Conservation (phyloP, 2,797 vertebrate species). For the Gymnothorax reevesii region DNA sequence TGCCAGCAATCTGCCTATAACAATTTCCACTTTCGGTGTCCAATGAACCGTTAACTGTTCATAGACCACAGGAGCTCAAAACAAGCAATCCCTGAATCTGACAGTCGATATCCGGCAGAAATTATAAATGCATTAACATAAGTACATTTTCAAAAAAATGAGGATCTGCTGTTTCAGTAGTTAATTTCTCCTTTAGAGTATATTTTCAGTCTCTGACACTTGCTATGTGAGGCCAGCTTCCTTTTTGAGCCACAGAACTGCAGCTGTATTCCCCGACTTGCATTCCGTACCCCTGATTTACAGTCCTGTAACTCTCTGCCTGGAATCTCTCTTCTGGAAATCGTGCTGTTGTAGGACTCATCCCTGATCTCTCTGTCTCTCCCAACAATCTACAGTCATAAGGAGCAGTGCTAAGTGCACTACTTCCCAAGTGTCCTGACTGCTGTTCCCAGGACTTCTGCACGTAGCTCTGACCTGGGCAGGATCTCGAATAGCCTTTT, state of each 20-base stretch:
- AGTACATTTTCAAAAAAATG: background rate
- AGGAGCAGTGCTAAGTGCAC: background rate
- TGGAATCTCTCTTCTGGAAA: background rate
- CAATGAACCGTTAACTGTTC: background rate
- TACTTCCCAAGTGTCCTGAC: background rate
- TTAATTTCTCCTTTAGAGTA: background rate
- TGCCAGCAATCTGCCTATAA: background rate
- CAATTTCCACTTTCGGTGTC: background rate
- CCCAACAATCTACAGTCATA: background rate
- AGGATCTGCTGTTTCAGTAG: background rate
- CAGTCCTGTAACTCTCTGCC: background rate
- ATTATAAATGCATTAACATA: background rate
- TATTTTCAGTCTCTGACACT: background rate
- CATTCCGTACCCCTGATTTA: background rate
- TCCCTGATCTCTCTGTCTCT: background rate
- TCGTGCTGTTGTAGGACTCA: background rate
- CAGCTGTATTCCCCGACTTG: background rate
- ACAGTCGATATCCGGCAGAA: background rate
- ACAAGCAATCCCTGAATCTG: background rate
- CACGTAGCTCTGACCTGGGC: background rate
- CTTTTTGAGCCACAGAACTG: background rate
- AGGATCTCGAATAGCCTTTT: background rate
- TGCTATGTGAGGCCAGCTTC: background rate
- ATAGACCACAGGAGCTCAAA: background rate
- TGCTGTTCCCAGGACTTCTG: background rate